These are phyloP conservation scores for Acanthurus lineatus DNA, from an alignment of 2,797 vertebrate genomes.

Conservation along the genomic window DNA sequence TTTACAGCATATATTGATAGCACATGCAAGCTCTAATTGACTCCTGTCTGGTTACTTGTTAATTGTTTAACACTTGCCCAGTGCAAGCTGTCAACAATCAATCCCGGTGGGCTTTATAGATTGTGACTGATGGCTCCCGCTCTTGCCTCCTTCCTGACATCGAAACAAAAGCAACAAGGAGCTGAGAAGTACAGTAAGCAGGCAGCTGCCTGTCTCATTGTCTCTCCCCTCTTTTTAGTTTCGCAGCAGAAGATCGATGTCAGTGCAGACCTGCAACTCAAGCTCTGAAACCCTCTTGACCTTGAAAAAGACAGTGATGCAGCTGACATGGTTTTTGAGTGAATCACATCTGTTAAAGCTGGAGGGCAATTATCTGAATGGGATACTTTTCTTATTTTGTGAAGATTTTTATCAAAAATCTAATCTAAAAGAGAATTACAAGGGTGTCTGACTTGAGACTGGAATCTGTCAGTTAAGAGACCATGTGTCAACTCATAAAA, in stretches of 20 bases:
- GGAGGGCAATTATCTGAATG: background rate
- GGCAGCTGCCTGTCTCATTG: slow-evolving; percentile 13
- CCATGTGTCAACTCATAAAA: slow-evolving; percentile 19
- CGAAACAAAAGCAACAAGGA: slow-evolving; percentile 30
- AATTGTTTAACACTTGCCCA: slow-evolving; percentile 21
- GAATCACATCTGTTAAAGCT: background rate
- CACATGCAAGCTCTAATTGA: slow-evolving; percentile 7
- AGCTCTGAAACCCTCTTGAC: slow-evolving; percentile 21
- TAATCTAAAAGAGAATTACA: slow-evolving; percentile 14
- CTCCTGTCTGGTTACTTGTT: slow-evolving; percentile 15
- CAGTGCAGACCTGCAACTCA: slow-evolving; percentile 19
- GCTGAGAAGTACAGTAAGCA: slow-evolving; percentile 21
- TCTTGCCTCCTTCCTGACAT: slow-evolving; percentile 28
- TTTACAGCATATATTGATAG: slow-evolving; percentile 5
- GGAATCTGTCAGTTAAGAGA: slow-evolving; percentile 4
- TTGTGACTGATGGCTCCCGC: background rate
- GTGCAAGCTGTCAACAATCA: slow-evolving; percentile 16
- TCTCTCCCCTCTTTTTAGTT: slow-evolving; percentile 3
- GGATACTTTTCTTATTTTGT: background rate
- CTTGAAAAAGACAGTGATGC: slow-evolving; percentile 6
- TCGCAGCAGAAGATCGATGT: slow-evolving; percentile 29
- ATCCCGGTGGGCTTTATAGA: slow-evolving; percentile 1
- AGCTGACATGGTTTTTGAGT: slow-evolving; percentile 3
- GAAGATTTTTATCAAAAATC: slow-evolving; percentile 6
- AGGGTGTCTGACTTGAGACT: background rate